Conservation (phyloP, 1,140 invertebrate species). For the Bombus confusus region DNA sequence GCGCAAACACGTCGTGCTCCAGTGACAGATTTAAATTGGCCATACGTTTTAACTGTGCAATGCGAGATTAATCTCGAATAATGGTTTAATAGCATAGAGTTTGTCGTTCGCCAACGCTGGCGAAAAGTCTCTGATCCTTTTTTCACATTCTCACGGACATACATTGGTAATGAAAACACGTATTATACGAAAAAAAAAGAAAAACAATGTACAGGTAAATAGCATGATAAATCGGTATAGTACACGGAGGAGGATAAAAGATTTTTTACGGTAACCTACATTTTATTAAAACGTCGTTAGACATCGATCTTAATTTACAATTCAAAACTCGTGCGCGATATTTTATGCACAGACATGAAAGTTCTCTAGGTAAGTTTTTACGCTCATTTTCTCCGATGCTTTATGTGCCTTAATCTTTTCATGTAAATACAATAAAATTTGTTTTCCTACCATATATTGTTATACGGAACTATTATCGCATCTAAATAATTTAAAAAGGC, state of each 20-base stretch:
- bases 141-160: neutral
- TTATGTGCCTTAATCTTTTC: neutral
- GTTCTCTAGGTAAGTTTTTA: constrained; percentile 33
- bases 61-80: constrained; percentile 8
- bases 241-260: neutral
- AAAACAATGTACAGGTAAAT: neutral
- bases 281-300: neutral
- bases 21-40: constrained; percentile 30
- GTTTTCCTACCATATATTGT: too few species aligned
- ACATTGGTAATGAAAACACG: too few species aligned
- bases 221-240: neutral
- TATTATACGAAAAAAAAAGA: neutral
- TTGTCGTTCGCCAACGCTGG: neutral
- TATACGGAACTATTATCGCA: too few species aligned
- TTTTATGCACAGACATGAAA: constrained; percentile 45
- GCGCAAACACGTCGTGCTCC: neutral
- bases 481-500: too few species aligned
- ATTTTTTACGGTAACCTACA: constrained; percentile 1
- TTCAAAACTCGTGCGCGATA: constrained; percentile 42
- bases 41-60: neutral
- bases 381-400: neutral
- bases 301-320: constrained; percentile 42
- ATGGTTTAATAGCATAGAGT: neutral
- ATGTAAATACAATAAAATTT: constrained; percentile 4
- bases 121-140: neutral